A percentile compares a stretch with the other conserved stretches of the same genome.
These are phyloP conservation scores for Drosophila testacea DNA, from an alignment of 2,888 invertebrate genomes.

Conservation along the genomic window DNA sequence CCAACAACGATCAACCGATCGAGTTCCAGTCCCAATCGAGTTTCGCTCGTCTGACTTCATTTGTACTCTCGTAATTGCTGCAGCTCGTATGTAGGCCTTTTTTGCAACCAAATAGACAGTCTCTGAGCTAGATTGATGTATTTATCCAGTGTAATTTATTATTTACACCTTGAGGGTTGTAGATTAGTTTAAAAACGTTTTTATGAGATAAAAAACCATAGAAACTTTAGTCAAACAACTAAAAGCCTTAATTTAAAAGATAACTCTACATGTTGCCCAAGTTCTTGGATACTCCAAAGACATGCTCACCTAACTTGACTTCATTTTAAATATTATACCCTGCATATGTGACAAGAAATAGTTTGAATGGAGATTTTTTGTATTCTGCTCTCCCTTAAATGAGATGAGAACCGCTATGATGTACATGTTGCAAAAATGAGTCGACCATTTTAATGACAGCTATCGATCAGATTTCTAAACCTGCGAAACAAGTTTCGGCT, in stretches of 20 bases:
- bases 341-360: background rate
- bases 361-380: no score
- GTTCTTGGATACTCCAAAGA: background rate
- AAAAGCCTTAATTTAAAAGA: background rate
- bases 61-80: constrained; percentile 6
- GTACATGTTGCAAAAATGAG: no score
- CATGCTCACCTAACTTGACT: no score
- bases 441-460: background rate
- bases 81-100: background rate
- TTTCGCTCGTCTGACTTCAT: constrained; percentile 40
- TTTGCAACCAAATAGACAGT: background rate
- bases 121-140: background rate
- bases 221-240: background rate
- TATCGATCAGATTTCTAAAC: background rate
- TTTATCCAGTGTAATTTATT: background rate
- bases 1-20: constrained; percentile 32
- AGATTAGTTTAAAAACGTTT: background rate
- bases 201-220: background rate
- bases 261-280: background rate
- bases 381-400: no score
- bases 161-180: background rate
- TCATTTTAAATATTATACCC: background rate
- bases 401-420: no score
- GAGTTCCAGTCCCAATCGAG: constrained; percentile 48
- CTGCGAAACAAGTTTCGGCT: no score